Evolutionary conservation across 1,140 invertebrate species (phyloP), one percentile per base, ranked within the genome.

Genomic region (Drosophila ercepeae): DNA sequence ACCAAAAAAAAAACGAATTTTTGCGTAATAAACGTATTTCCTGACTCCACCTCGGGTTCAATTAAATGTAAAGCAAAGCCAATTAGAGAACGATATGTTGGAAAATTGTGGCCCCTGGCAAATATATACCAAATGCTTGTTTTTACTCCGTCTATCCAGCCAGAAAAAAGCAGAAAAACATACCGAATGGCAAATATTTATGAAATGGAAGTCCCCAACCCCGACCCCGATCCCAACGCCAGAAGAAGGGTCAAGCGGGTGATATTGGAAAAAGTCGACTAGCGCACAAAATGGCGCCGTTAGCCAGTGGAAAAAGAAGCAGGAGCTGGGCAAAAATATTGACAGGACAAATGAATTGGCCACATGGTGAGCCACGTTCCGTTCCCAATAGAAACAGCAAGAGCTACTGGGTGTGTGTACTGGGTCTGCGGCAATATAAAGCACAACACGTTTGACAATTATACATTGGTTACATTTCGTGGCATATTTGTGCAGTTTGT

Each of bases 391-490:
- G 55, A 50, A 41, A 2, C 23, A 29, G 46, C 3, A 29, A 13
- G 3, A 25, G 39, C 9, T 21, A 13, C 6, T 63, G 21, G 42
- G 9, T 45, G 19, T 46, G 46, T 29, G 39, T 49, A n/a, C 27
- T 48, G 41, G 50, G 9, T 54, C 52, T 65, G 48, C 64, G 69
- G 81, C 78, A 65, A 82, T 82, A 84, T 84, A 67, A 73, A 55
- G 53, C 68, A 64, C 72, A 88, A 88, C 81, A 86, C 81, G 81
- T 86, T 86, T 86, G 81, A 86, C 81, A 86, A 86, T 86, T 86
- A 86, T 88, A 86, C 81, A 84, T 75, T 74, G 81, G 76, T 69
- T 86, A 79, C 81, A 86, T 86, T 81, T 86, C 73, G 72, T 70
- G 82, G 76, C 81, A 81, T 81, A 86, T 86, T 86, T 79, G 52